Conservation (phyloP, 2,888 invertebrate species). For the Epinotia ramella region DNA sequence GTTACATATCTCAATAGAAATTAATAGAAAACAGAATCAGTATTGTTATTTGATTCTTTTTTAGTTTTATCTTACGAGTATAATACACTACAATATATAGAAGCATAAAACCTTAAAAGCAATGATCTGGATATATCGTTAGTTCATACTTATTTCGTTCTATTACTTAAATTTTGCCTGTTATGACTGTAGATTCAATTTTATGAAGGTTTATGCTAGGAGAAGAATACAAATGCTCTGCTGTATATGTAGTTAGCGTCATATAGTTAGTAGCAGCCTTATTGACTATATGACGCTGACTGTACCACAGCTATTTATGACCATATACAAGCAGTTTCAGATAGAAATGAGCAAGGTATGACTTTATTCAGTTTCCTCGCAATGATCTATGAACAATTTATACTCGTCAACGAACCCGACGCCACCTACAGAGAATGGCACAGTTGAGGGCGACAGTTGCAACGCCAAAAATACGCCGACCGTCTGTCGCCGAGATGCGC, state of each 20-base stretch:
- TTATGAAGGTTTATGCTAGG: neutral
- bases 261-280: too few species aligned
- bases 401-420: conserved; percentile 17
- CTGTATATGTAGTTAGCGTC: too few species aligned
- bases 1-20: too few species aligned
- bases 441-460: conserved; percentile 40
- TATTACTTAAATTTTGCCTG: neutral
- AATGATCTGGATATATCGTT: too few species aligned
- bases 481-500: conserved; percentile 42
- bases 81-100: too few species aligned
- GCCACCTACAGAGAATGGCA: conserved; percentile 25
- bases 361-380: neutral
- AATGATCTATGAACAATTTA: neutral
- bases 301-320: neutral
- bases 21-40: too few species aligned
- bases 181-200: neutral
- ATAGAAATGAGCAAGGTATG: neutral
- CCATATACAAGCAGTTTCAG: neutral
- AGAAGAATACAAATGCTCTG: too few species aligned
- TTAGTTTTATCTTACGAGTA: too few species aligned
- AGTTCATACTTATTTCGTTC: too few species aligned
- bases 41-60: too few species aligned
- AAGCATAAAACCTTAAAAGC: too few species aligned
- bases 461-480: conserved; percentile 45
- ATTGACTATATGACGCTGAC: too few species aligned